Conservation (phyloP, 1,140 invertebrate genomes). For the Oppia nitens region DNA sequence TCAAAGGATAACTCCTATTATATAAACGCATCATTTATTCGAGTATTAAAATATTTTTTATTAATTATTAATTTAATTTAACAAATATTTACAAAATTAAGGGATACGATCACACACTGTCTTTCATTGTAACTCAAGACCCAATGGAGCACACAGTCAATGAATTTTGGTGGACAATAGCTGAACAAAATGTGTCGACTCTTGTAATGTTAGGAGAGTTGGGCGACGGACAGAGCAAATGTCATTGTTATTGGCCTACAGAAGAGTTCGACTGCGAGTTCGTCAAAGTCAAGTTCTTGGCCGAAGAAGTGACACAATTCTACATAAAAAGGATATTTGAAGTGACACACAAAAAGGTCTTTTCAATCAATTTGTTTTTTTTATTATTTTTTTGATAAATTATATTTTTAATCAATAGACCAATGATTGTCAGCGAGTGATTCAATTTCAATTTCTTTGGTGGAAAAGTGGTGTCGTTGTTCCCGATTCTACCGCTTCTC, state of each 20-base stretch:
- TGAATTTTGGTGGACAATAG: constrained; percentile 94
- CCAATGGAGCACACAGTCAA: constrained; percentile 67
- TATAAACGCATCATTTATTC: constrained; percentile 91
- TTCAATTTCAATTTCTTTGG: constrained; percentile 13
- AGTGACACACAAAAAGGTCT: constrained; percentile 56
- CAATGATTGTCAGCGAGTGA: constrained; percentile 18
- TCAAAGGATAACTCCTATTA: constrained; percentile 75
- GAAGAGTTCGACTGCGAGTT: constrained; percentile 62
- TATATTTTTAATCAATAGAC: too few relatives aligned
- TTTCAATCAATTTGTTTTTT: not conserved
- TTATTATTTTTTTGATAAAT: too few relatives aligned
- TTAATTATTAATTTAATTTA: not conserved
- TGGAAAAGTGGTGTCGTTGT: constrained; percentile 16
- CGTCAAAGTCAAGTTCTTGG: constrained; percentile 64
- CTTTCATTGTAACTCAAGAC: constrained; percentile 90
- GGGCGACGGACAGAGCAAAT: constrained; percentile 44
- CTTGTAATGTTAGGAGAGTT: constrained; percentile 89
- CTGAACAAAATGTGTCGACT: constrained; percentile 72
- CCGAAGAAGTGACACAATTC: constrained; percentile 60
- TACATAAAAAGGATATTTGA: constrained; percentile 64
- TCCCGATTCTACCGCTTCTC: constrained; percentile 14
- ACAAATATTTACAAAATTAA: constrained; percentile 21
- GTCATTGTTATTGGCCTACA: constrained; percentile 74
- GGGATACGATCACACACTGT: constrained; percentile 77
- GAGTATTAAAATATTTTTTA: constrained; percentile 35